Base-by-base conservation (phyloP, 2,113 vertebrate genomes). In the Felis chaus region DNA sequence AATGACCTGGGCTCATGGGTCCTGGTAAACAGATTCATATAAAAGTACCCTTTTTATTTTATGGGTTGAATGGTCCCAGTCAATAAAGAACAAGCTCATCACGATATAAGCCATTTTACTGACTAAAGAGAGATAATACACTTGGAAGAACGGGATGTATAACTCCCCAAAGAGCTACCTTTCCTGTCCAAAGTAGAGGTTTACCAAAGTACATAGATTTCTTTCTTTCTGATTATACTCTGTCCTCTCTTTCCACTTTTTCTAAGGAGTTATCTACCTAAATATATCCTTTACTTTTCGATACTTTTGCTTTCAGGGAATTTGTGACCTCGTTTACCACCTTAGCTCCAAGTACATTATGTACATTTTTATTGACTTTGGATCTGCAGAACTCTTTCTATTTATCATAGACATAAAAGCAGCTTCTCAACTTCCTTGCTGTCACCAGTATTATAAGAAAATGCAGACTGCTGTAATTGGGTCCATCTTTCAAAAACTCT, bases 341-440 rank as follows among this genome's bases (percentile, higher is more conserved):
- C 31, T 96, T 87, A 69, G 79, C 78, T 84, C 29, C 8, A 68
- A 83, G 63, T 65, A 93, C 3, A 91, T 95, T 48, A 36, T 31
- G 33, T 55, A 69, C 33, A 87, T 95, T 96, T 93, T 66, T 95
- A 73, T 94, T 95, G 78, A 74, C 86, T 86, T 95, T 94, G 66
- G 65, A 90, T 16, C 25, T 53, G 45, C 19, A 92, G 36, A 84
- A 97, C 33, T 83, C 68, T 91, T 94, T 85, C 63, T 97, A 41
- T 96, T 95, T 95, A 53, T 95, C 92, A 87, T 76, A 66, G 57
- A 48, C 36, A 83, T 96, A 96, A 96, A 95, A 79, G 29, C 79
- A 71, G 23, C 50, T 89, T 92, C 36, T 90, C 89, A 76, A 48
- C 63, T 84, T 89, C 55, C 48, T 36, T 89, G 48, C 39, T 89